Evolutionary conservation across 53 echinoderm and acorn worm species (phyloP).

Genomic region (Antedon mediterranea): DNA sequence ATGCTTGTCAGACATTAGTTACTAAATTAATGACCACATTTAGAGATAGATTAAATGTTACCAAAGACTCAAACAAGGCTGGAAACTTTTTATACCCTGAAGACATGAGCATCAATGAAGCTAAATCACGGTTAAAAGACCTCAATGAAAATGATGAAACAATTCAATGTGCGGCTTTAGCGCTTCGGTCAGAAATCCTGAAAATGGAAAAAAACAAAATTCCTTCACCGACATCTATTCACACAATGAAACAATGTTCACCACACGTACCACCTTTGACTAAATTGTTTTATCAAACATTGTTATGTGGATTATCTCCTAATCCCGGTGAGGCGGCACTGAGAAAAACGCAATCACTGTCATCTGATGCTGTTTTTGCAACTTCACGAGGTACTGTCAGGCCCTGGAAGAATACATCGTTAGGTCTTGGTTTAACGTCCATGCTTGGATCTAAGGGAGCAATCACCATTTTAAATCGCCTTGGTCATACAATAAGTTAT

Average conservation of each 20-base stretch:
- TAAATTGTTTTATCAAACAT: constrained; percentile 16
- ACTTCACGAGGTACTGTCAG: constrained; percentile 8
- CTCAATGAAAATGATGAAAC: constrained; percentile 3
- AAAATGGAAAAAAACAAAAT: constrained; percentile 19
- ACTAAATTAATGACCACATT: constrained; percentile 13
- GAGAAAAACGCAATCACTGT: constrained; percentile 9
- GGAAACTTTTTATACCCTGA: constrained; percentile 17
- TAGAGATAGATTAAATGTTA: constrained; percentile 10
- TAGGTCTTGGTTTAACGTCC: constrained; percentile 21
- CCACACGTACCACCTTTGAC: constrained; percentile 20
- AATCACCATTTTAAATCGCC: constrained; percentile 20
- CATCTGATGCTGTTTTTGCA: constrained; percentile 29
- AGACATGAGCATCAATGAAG: constrained; percentile 22
- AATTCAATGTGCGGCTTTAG: constrained; percentile 19
- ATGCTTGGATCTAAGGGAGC: constrained; percentile 17
- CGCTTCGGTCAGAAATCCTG: constrained; percentile 21
- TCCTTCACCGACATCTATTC: constrained; percentile 19
- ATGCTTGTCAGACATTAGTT: constrained; percentile 1
- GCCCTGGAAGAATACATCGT: constrained; percentile 25
- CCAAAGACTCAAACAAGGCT: constrained; percentile 16
- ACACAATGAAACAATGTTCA: constrained; percentile 13
- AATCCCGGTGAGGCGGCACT: constrained; percentile 9
- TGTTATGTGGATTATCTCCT: constrained; percentile 22
- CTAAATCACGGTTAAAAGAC: constrained; percentile 12
- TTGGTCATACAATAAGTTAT: constrained; percentile 23